Evolutionary conservation across 1,140 invertebrate species (phyloP).

Genomic region (Acromyrmex echinatior): DNA sequence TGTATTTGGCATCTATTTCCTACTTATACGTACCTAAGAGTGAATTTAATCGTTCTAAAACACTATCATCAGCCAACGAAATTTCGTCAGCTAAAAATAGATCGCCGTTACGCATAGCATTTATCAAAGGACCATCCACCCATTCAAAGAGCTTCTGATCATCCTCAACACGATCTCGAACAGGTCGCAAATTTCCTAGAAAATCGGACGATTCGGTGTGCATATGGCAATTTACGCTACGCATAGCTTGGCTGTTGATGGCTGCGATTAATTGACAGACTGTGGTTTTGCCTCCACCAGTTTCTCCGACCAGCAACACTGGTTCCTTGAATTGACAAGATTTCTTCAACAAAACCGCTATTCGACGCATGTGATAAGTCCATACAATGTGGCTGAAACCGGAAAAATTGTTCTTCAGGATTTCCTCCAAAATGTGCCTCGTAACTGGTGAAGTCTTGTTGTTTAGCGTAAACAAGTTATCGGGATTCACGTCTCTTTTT

Average conservation of each 20-base stretch:
- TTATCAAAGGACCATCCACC: constrained; percentile 98
- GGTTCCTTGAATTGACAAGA: constrained; percentile 97
- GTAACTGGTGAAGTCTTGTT: constrained; percentile 93
- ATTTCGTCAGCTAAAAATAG: constrained; percentile 99
- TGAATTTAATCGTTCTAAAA: constrained; percentile 98
- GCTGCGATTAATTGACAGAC: constrained; percentile 95
- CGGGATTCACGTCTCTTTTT: constrained; percentile 91
- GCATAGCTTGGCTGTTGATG: constrained; percentile 89
- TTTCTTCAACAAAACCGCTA: constrained; percentile 97
- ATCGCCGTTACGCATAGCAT: constrained; percentile 95
- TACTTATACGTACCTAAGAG: constrained; percentile 88
- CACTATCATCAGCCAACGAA: constrained; percentile 99
- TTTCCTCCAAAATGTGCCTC: constrained; percentile 90
- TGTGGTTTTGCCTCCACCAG: constrained; percentile 99
- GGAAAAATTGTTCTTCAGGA: constrained; percentile 87
- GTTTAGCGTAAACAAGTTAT: constrained; percentile 92
- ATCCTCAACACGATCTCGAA: constrained; percentile 89
- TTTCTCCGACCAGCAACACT: constrained; percentile 98
- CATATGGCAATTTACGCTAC: constrained; percentile 98
- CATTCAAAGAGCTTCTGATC: constrained; percentile 96
- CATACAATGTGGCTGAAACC: constrained; percentile 95
- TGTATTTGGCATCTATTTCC: not conserved
- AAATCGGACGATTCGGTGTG: constrained; percentile 99
- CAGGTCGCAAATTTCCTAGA: constrained; percentile 97
- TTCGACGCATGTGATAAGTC: constrained; percentile 96